Evolutionary conservation across 2,113 vertebrate genomes (phyloP).

Genomic region (Herpetotheres cachinnans): DNA sequence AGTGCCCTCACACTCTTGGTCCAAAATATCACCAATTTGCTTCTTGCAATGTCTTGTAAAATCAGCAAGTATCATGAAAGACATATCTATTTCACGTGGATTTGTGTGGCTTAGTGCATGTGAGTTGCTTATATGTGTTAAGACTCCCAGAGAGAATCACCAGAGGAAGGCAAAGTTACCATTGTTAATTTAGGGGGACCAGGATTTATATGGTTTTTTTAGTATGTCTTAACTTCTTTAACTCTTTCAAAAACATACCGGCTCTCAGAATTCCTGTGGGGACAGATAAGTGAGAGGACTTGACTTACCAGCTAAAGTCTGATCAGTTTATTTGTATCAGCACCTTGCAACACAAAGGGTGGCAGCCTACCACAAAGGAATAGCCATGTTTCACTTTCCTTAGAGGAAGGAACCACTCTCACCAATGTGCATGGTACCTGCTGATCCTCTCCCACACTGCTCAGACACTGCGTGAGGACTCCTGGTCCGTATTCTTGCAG

Average conservation of each 20-base stretch:
- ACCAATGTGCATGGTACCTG: not conserved
- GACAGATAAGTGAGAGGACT: not conserved
- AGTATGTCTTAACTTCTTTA: not conserved
- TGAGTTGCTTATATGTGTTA: not conserved
- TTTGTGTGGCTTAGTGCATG: not conserved
- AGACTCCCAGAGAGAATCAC: not conserved
- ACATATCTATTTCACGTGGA: not conserved
- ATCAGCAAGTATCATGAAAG: not conserved
- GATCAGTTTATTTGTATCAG: not conserved
- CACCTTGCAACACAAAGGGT: not conserved
- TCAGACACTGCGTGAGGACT: not conserved
- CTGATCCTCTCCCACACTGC: not conserved
- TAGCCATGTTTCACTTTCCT: not conserved
- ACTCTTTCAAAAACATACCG: not conserved
- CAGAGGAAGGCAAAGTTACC: not conserved
- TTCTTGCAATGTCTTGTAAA: not conserved
- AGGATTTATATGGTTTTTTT: fast-evolving
- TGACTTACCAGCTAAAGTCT: not conserved
- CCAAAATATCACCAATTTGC: not conserved
- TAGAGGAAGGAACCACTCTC: not conserved
- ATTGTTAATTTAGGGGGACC: not conserved
- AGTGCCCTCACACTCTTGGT: not conserved
- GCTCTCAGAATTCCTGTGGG: not conserved
- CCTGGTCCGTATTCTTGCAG: not conserved
- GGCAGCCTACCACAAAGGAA: not conserved